Conservation (phyloP, 2,797 vertebrate species). For the Pristis pectinata region DNA sequence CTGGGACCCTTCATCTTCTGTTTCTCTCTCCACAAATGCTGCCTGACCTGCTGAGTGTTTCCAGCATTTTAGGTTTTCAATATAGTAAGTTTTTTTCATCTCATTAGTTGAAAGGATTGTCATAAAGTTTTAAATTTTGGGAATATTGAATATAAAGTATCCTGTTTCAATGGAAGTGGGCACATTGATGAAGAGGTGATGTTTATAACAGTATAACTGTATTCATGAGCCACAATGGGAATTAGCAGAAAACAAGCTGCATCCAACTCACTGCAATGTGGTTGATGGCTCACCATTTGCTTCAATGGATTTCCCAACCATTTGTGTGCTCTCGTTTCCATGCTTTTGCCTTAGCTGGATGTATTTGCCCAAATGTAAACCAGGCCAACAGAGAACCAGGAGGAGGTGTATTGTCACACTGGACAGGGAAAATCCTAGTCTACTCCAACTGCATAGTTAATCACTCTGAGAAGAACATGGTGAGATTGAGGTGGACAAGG, state of each 20-base stretch:
- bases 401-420: neutral
- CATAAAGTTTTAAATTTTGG: neutral
- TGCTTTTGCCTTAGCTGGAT: neutral
- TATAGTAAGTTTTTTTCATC: too few species aligned
- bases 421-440: neutral
- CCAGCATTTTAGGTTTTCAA: too few species aligned
- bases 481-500: too few species aligned
- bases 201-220: neutral
- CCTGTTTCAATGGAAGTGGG: neutral
- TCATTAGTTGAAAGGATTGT: neutral
- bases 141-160: neutral
- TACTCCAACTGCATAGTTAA: too few species aligned
- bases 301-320: neutral
- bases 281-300: neutral
- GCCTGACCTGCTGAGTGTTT: too few species aligned
- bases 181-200: neutral
- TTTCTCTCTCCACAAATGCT: too few species aligned
- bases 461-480: too few species aligned
- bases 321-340: neutral
- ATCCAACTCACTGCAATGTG: neutral
- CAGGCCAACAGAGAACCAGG: too few species aligned
- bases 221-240: too few species aligned
- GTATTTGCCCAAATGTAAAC: too few species aligned
- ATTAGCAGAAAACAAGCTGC: neutral
- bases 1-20: too few species aligned